These are phyloP conservation scores for Pandemis cinnamomeana DNA, from an alignment of 2,888 invertebrate species.

Conservation along the genomic window DNA sequence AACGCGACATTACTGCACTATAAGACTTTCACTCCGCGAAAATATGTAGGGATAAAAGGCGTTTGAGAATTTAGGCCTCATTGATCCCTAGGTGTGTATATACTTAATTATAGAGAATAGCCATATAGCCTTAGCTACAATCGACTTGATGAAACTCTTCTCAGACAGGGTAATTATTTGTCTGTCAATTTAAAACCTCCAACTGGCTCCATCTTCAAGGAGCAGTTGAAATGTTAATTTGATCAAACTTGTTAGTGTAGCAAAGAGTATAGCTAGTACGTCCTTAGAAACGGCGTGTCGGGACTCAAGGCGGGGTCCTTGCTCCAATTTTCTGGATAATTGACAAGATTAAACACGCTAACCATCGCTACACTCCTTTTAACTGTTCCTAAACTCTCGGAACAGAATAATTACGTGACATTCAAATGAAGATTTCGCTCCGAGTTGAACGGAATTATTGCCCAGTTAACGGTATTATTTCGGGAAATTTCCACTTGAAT, in stretches of 20 bases:
- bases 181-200: neutral
- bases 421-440: conserved; percentile 63
- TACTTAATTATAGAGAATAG: too few species aligned
- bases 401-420: conserved; percentile 60
- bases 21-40: too few species aligned
- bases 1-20: too few species aligned
- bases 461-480: conserved; percentile 57
- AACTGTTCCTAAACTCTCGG: conserved; percentile 62
- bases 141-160: neutral
- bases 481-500: conserved; percentile 52
- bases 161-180: neutral
- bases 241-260: conserved; percentile 16
- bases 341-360: conserved; percentile 70
- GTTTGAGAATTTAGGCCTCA: too few species aligned
- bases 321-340: conserved; percentile 71
- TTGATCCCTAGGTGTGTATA: too few species aligned
- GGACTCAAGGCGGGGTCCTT: conserved; percentile 48
- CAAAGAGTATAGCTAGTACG: conserved; percentile 46
- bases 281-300: conserved; percentile 50
- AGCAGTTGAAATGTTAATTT: conserved; percentile 26
- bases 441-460: conserved; percentile 52
- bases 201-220: conserved; percentile 9
- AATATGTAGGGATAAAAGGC: too few species aligned
- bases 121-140: too few species aligned
- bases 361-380: conserved; percentile 59